Evolutionary conservation across 2,113 vertebrate genomes (phyloP), one percentile per base, ranked within the genome.

Genomic region (Atrichornis clamosus): DNA sequence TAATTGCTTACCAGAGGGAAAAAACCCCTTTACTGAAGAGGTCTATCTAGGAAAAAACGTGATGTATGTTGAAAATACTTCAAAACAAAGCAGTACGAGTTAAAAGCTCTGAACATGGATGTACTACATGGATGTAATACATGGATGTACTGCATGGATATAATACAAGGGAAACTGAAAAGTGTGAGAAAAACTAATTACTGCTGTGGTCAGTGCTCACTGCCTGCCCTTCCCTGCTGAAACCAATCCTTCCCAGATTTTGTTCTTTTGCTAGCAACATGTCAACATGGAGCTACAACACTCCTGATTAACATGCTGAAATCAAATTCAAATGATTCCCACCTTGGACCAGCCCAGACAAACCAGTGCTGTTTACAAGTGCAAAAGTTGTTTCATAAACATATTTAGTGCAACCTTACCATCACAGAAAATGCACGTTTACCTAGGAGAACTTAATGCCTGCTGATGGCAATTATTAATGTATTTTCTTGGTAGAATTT

Each of bases 61-160:
- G 32, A 37, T 62, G 5, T 27, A 23, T 26, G 23, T 26, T 69
- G 42, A 87, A 74, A 93, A 86, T 37, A 44, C 30, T 72, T 49
- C 60, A 83, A 27, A 81, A 72, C 22, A 77, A 87, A 58, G 28
- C 27, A 59, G 23, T 21, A 68, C 9, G 58, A 82, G 46, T 22
- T 78, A 82, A 90, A 94, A 89, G 20, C 15, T 53, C 35, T 28
- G 30, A 63, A 27, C 14, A 17, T 5, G 3, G 22, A 65, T 1
- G 0, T 21, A 49, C 12, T 19, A 11, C 42, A 44, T 0, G 58
- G 35, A 53, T 4, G 8, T 13, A 58, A 70, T 10, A n/a, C n/a
- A n/a, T 5, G 3, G 22, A 65, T 1, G 0, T 21, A 49, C 12
- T 19, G 13, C 42, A 44, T 0, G 58, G 35, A 53, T 4, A 7